Evolutionary conservation across 1,140 invertebrate species (phyloP), one percentile per base, ranked within the genome.

Genomic region (Drosophila subobscura): DNA sequence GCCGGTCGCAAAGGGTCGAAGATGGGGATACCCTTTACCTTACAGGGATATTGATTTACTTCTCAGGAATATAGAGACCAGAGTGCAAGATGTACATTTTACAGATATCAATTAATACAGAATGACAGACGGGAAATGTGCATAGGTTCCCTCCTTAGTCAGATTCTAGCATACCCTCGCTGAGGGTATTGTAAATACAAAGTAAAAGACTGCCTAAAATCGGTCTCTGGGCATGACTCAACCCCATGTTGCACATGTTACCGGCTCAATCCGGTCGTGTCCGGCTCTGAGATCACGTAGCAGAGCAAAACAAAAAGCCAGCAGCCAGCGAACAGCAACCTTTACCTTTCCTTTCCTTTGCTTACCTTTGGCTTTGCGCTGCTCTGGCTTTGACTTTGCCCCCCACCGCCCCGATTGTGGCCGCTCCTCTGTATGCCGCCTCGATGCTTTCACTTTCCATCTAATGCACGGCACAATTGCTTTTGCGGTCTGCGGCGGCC

Each of bases 391-490:
- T 20, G 16, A 20, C 40, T 40, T n/a, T 65, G 0, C 44, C 27
- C 14, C 16, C 16, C 16, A 20, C 16, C 16, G 16, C 16, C 16
- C 50, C 23, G 5, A 4, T 5, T 66, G 49, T 46, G 37, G 25
- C 29, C 51, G 23, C 53, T 41, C 5, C 25, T 27, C 41, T 54
- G 5, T 6, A 22, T 46, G 37, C 44, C 46, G 10, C 8, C 33
- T 8, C 33, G 49, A 67, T 83, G 79, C 79, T 85, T 85, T 85
- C 81, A 85, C 81, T 85, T 85, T 85, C 77, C 81, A 75, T 45
- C 74, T 78, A 84, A 83, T 50, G 50, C 42, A 47, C 47, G 55
- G 72, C 80, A 85, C 80, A 85, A 86, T 86, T 77, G 80, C 75
- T 72, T 72, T 73, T 63, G 66, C 79, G 72, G 70, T 72, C 47